Conservation (phyloP, 2,113 vertebrate genomes). For the Lota lota region DNA sequence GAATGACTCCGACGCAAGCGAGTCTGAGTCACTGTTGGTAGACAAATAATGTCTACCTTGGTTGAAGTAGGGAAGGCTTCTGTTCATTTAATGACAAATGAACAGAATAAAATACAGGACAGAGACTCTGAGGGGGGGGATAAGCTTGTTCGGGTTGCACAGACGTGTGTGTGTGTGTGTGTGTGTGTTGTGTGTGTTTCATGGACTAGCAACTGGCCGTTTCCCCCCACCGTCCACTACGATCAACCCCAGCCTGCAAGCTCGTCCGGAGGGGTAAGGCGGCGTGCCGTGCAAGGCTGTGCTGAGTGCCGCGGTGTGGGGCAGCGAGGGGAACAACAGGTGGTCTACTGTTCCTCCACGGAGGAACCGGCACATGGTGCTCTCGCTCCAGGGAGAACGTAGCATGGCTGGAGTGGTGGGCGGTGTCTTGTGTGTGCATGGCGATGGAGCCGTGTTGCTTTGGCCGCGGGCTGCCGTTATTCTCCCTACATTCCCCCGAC, state of each 20-base stretch:
- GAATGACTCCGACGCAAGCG: neutral
- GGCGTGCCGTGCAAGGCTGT: slow-evolving; percentile 22
- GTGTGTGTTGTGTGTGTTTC: too few species aligned
- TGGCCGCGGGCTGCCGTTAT: slow-evolving; percentile 49
- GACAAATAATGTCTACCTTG: too few species aligned
- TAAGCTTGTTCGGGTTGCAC: neutral
- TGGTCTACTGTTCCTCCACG: slow-evolving; percentile 49
- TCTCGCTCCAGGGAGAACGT: slow-evolving; percentile 54
- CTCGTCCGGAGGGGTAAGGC: slow-evolving; percentile 12
- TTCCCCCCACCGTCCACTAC: neutral
- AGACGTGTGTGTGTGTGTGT: too few species aligned
- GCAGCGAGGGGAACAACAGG: slow-evolving; percentile 41
- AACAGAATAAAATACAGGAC: neutral
- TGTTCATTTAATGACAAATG: neutral
- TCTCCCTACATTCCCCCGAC: slow-evolving; percentile 44
- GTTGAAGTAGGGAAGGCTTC: too few species aligned
- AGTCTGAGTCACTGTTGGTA: neutral
- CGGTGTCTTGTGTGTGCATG: neutral
- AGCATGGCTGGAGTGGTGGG: slow-evolving; percentile 36
- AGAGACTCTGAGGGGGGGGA: neutral
- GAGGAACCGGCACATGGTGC: slow-evolving; percentile 69
- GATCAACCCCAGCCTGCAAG: slow-evolving; percentile 3
- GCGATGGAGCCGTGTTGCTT: slow-evolving; percentile 28
- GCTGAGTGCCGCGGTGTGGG: slow-evolving; percentile 23
- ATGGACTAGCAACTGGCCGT: too few species aligned